Conservation (phyloP, 2,888 invertebrate species). For the Drosophila borborema region DNA sequence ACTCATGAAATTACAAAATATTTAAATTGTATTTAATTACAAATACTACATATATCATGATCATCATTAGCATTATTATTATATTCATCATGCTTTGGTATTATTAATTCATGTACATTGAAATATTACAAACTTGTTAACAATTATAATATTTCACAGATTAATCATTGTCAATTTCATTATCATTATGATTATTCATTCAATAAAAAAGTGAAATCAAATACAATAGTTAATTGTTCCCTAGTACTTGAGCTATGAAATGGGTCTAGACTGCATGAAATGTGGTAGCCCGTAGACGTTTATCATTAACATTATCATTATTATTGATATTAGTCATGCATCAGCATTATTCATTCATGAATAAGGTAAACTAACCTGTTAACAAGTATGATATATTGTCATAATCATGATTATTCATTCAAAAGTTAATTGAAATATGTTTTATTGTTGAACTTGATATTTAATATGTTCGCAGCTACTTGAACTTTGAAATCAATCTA, state of each 20-base stretch:
- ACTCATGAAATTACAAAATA: neutral
- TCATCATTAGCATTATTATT: neutral
- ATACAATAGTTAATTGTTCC: no score
- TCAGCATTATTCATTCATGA: neutral
- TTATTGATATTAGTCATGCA: neutral
- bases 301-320: neutral
- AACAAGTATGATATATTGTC: neutral
- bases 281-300: no score
- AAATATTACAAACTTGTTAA: neutral
- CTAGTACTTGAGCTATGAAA: neutral
- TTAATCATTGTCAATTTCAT: slow-evolving; percentile 1
- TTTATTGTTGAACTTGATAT: neutral
- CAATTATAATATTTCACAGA: neutral
- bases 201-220: neutral
- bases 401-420: neutral
- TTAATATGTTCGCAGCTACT: slow-evolving; percentile 3
- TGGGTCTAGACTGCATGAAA: neutral
- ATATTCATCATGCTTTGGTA: neutral
- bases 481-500: slow-evolving; percentile 1
- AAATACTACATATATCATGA: neutral
- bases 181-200: slow-evolving; percentile 1
- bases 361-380: neutral
- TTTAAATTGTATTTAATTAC: neutral
- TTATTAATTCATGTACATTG: neutral
- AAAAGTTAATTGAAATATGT: slow-evolving; percentile 6